A percentile compares a stretch with the other conserved stretches of the same genome.
Conservation (phyloP, 2,888 invertebrate species). For the Agrenia bidenticulata region DNA sequence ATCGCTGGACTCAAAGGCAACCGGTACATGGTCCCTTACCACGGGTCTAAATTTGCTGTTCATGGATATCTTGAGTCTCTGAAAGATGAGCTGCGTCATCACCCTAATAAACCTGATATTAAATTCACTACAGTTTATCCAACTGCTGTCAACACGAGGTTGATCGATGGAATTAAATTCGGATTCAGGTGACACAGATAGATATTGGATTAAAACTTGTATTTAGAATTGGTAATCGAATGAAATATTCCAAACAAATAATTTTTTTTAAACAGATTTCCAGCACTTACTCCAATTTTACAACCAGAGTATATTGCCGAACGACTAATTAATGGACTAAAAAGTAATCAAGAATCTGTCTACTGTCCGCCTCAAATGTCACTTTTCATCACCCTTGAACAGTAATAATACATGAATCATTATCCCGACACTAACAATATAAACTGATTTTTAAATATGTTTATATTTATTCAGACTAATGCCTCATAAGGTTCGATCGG, state of each 20-base stretch:
- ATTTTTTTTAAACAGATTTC: constrained; percentile 59
- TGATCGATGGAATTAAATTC: constrained; percentile 62
- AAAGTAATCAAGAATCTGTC: constrained; percentile 65
- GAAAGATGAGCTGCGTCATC: constrained; percentile 64
- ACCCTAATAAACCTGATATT: constrained; percentile 61
- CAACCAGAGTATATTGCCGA: constrained; percentile 63
- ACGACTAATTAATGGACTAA: constrained; percentile 65
- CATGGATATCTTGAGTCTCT: constrained; percentile 67
- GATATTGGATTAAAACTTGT: neutral
- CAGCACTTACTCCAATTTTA: constrained; percentile 67
- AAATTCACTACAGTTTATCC: constrained; percentile 67
- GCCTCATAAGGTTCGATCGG: constrained; percentile 31
- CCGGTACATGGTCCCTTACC: constrained; percentile 63
- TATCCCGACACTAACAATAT: neutral
- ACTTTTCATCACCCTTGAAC: constrained; percentile 63
- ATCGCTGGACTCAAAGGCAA: constrained; percentile 65
- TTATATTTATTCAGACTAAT: constrained; percentile 28
- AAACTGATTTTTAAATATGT: constrained; percentile 7
- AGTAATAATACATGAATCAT: too few relatives aligned
- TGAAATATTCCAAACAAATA: neutral
- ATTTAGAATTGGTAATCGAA: neutral
- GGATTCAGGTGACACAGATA: constrained; percentile 23
- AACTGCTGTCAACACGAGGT: constrained; percentile 63
- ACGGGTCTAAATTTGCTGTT: constrained; percentile 68
- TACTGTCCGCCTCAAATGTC: constrained; percentile 66